Conservation (phyloP, 2,888 invertebrate genomes). For the Pyrrhosoma nymphula region DNA sequence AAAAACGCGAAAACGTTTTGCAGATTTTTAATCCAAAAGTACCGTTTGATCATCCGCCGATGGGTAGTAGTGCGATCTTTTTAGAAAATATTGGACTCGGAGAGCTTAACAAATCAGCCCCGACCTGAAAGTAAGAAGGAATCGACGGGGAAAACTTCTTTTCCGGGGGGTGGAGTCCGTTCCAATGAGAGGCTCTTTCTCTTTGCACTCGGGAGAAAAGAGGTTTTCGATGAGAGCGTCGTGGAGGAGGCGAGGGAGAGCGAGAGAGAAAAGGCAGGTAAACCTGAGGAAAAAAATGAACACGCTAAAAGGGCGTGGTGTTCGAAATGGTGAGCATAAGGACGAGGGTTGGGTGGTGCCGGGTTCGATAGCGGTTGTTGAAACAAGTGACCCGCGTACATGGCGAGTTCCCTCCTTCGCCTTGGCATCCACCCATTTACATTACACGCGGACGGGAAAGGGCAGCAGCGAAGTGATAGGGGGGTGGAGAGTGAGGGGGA, state of each 20-base stretch:
- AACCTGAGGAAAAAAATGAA: background rate
- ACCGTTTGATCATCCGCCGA: slow-evolving; percentile 25
- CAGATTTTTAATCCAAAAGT: background rate
- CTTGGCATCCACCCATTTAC: slow-evolving; percentile 34
- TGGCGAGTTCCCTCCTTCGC: slow-evolving; percentile 17
- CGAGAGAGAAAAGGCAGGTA: too few relatives aligned
- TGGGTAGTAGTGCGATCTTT: background rate
- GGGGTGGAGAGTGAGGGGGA: background rate
- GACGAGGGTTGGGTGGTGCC: slow-evolving; percentile 33
- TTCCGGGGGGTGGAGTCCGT: background rate
- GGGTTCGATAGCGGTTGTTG: slow-evolving; percentile 27
- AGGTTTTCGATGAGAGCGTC: slow-evolving; percentile 8
- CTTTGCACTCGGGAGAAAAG: background rate
- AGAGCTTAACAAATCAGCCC: slow-evolving; percentile 6
- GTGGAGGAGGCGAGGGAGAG: background rate
- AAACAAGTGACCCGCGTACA: background rate
- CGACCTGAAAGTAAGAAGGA: background rate
- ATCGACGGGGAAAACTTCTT: background rate
- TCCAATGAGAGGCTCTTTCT: slow-evolving; percentile 23
- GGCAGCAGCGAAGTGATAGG: background rate
- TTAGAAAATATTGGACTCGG: slow-evolving; percentile 4
- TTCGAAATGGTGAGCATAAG: slow-evolving; percentile 17
- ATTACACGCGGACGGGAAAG: background rate
- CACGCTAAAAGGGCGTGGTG: slow-evolving; percentile 5
- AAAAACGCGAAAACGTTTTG: background rate